These are phyloP conservation scores for Drosophila meridionalis DNA, from an alignment of 2,888 invertebrate species.

Conservation along the genomic window DNA sequence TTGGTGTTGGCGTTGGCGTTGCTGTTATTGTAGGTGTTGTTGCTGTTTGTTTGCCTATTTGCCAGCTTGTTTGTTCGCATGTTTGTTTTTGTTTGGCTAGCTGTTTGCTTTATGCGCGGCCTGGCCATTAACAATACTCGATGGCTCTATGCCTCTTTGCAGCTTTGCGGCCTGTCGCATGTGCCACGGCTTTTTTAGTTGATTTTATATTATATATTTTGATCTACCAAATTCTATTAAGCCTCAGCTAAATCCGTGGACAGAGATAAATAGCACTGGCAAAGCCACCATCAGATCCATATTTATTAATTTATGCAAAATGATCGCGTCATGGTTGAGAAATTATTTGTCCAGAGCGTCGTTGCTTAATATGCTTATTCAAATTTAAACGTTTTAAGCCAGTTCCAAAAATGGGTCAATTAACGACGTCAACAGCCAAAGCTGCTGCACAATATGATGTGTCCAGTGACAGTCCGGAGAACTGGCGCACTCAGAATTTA, in stretches of 20 bases:
- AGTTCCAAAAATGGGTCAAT: constrained; percentile 56
- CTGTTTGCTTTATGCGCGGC: constrained; percentile 73
- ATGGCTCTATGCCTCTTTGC: constrained; percentile 48
- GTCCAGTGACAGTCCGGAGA: constrained; percentile 5
- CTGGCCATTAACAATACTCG: constrained; percentile 71
- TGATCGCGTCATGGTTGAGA: constrained; percentile 14
- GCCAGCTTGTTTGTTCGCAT: constrained; percentile 61
- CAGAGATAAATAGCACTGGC: constrained; percentile 25
- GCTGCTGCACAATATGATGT: constrained; percentile 41
- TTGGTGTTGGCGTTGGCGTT: constrained; percentile 47
- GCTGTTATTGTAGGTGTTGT: constrained; percentile 27
- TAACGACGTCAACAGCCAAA: constrained; percentile 60
- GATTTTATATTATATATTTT: neutral
- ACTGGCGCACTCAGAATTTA: neutral
- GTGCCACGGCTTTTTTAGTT: constrained; percentile 11
- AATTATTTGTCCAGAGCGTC: constrained; percentile 14
- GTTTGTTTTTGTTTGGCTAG: constrained; percentile 60
- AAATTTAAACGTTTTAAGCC: constrained; percentile 69
- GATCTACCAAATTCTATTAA: constrained; percentile 18
- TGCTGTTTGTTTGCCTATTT: constrained; percentile 54
- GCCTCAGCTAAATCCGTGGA: constrained; percentile 7
- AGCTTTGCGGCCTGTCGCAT: constrained; percentile 37
- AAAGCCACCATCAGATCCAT: constrained; percentile 25
- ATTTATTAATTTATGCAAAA: constrained; percentile 75
- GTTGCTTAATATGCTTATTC: constrained; percentile 59